Evolutionary conservation across 2,797 vertebrate species (phyloP).

Genomic region (Chrosomus eos): DNA sequence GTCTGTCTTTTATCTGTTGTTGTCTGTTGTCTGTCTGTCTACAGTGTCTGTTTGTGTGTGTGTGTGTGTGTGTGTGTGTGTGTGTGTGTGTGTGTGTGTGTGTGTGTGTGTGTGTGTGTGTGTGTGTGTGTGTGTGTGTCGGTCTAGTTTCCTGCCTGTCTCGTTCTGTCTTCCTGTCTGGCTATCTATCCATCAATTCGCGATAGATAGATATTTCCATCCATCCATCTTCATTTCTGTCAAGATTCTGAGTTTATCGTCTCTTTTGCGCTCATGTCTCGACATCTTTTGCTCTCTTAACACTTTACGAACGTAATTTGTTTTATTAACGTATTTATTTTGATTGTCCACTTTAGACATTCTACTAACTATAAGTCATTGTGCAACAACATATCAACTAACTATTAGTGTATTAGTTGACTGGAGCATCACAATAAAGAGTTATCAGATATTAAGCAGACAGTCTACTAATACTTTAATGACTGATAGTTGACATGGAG

Average conservation of each 20-base stretch:
- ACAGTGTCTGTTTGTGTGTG: background rate
- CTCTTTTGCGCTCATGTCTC: background rate
- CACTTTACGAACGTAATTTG: too few relatives aligned
- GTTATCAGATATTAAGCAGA: too few relatives aligned
- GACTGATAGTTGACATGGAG: too few relatives aligned
- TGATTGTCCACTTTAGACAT: background rate
- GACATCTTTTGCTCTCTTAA: background rate
- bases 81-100: background rate
- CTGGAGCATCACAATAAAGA: background rate
- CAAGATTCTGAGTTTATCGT: background rate
- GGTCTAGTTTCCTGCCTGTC: background rate
- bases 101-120: background rate
- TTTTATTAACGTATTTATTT: background rate
- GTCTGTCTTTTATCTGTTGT: too few relatives aligned
- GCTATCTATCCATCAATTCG: background rate
- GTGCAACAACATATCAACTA: background rate
- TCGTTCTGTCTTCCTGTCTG: background rate
- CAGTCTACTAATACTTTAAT: too few relatives aligned
- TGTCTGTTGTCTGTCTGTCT: background rate
- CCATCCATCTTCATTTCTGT: background rate
- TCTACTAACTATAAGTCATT: background rate
- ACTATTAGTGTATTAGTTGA: background rate
- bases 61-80: background rate
- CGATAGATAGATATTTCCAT: background rate
- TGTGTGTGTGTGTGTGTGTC: background rate